These are phyloP conservation scores for Tragelaphus scriptus DNA, from an alignment of 2,113 vertebrate species.

Conservation along the genomic window DNA sequence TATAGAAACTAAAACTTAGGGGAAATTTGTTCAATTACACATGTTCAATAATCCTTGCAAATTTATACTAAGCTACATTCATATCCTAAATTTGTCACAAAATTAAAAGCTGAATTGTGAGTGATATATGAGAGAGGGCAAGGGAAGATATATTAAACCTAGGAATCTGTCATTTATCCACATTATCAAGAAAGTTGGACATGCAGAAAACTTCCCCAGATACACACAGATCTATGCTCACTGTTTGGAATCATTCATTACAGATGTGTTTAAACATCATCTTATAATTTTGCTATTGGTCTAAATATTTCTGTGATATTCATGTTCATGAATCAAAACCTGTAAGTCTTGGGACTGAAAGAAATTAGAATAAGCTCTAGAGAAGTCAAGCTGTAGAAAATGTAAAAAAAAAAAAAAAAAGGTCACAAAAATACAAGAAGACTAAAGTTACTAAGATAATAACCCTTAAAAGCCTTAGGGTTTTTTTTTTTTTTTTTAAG, in stretches of 20 bases:
- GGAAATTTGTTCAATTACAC: neutral
- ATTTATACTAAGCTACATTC: neutral
- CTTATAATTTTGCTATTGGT: neutral
- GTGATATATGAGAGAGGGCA: neutral
- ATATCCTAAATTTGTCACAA: neutral
- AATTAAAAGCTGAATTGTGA: neutral
- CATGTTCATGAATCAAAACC: neutral
- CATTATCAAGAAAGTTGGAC: neutral
- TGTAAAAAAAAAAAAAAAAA: neutral
- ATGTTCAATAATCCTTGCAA: neutral
- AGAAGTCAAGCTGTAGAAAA: neutral
- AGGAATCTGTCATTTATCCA: neutral
- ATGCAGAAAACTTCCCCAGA: neutral
- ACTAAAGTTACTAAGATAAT: neutral
- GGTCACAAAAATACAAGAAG: neutral
- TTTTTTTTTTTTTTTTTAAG: neutral
- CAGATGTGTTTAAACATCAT: neutral
- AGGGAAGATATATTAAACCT: neutral
- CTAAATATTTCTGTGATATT: neutral
- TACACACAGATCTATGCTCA: neutral
- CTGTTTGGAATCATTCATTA: neutral
- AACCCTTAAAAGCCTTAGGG: neutral
- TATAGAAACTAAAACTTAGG: neutral
- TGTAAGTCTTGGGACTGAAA: neutral
- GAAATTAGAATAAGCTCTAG: neutral